Base-by-base conservation (phyloP, 2,797 vertebrate species). In the Protosalanx chinensis region DNA sequence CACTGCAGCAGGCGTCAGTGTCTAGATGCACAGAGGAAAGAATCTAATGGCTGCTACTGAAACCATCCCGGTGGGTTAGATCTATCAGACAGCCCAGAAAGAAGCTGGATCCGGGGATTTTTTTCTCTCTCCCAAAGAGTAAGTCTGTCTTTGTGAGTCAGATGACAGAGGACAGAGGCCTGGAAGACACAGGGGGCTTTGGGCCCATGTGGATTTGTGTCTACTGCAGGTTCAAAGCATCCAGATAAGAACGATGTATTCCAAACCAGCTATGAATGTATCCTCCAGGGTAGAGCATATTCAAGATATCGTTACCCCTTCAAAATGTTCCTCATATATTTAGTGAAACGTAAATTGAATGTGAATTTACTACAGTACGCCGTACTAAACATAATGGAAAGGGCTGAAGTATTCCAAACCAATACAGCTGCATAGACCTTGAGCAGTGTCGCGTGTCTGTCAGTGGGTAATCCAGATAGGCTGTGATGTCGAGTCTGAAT, bases 81-180 rank as follows among this genome's bases (percentile, higher is more conserved):
- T 85, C 76, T 85, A 79, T 82, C 75, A 77, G 59, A 83, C 58
- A 59, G 60, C 49, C 16, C 63, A 49, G 33, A 63, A 41, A 77
- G 81, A 79, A 81, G 59, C 77, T 73, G 37, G 35, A n/a, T 74
- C 57, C 41, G 58, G 30, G n/a, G n/a, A n/a, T n/a, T n/a, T n/a
- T n/a, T n/a, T n/a, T n/a, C n/a, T n/a, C n/a, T n/a, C 81, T 80
- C 85, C 77, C 68, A 60, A 37, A 66, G 10, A 64, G 71, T 78
- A 71, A 49, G n/a, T 69, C 57, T 77, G 81, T 80, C 74, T 87
- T 82, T 82, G 70, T 86, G 77, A 88, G 85, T 86, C 82, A 83
- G 78, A 89, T 87, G 82, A 85, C 82, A 83, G 79, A 67, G 63
- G 82, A 79, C 81, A 68, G 81, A 72, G 79, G 86, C 66, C 68